Conservation (phyloP, 2,113 vertebrate species). For the Marcusenius ussheri region DNA sequence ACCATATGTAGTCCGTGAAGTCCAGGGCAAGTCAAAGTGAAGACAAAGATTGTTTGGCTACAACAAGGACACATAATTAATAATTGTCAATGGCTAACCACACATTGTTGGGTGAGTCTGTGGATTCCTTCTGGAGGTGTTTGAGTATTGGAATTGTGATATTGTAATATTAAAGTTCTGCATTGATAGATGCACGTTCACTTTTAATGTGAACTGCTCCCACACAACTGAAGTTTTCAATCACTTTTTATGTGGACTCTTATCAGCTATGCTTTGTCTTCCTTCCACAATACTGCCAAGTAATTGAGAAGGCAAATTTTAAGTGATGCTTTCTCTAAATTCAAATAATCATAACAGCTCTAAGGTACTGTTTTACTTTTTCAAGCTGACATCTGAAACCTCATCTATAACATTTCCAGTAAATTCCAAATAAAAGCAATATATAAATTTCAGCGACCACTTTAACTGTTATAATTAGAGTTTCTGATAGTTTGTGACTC, state of each 20-base stretch:
- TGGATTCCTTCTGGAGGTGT: neutral
- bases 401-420: neutral
- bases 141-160: neutral
- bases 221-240: neutral
- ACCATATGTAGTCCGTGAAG: neutral
- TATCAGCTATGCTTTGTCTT: neutral
- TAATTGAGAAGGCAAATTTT: neutral
- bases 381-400: neutral
- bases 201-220: neutral
- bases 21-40: neutral
- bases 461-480: neutral
- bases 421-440: neutral
- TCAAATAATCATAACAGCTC: neutral
- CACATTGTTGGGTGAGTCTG: neutral
- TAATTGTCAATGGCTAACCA: neutral
- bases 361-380: neutral
- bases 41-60: neutral
- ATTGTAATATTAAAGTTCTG: neutral
- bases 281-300: neutral
- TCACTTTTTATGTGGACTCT: neutral
- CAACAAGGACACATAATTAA: neutral
- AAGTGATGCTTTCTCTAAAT: neutral
- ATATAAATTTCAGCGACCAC: neutral
- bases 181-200: neutral
- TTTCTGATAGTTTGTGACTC: neutral